These are phyloP conservation scores for Pemphigus obesinymphae DNA, from an alignment of 1,140 invertebrate species.

Conservation along the genomic window DNA sequence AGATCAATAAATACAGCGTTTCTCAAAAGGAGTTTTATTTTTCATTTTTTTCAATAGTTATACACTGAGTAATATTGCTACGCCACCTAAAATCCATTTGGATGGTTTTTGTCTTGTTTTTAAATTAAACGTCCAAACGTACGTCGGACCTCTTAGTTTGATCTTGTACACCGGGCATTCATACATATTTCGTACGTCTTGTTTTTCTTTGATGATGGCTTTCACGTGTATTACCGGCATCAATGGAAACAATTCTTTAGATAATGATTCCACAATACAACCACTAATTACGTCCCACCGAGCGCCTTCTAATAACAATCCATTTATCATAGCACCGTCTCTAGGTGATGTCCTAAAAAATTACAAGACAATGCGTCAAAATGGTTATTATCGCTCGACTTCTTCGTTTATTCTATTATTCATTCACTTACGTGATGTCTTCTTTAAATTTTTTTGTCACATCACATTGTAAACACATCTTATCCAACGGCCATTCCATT, in stretches of 20 bases:
- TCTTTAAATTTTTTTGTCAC: constrained; percentile 87
- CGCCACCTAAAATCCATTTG: constrained; percentile 91
- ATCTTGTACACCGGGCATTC: constrained; percentile 94
- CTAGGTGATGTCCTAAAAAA: constrained; percentile 65
- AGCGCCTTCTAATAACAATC: constrained; percentile 89
- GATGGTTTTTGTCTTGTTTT: constrained; percentile 82
- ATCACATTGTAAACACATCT: constrained; percentile 91
- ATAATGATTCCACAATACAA: constrained; percentile 72
- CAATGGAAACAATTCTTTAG: constrained; percentile 83
- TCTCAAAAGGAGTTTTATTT: too few relatives aligned
- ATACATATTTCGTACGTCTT: constrained; percentile 80
- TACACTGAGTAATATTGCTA: constrained; percentile 69
- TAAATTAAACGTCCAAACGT: constrained; percentile 93
- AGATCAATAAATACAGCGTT: too few relatives aligned
- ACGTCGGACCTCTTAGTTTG: constrained; percentile 78
- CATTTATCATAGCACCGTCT: constrained; percentile 86
- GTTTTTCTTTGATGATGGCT: constrained; percentile 68
- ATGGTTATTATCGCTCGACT: not conserved
- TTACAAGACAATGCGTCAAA: not conserved
- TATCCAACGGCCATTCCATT: constrained; percentile 92
- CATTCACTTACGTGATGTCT: constrained; percentile 63
- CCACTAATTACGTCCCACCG: constrained; percentile 77
- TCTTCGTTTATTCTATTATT: not conserved
- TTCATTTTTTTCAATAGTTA: too few relatives aligned
- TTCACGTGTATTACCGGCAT: constrained; percentile 92